These are phyloP conservation scores for Ranitomeya variabilis DNA, from an alignment of 2,113 vertebrate species.

Conservation along the genomic window DNA sequence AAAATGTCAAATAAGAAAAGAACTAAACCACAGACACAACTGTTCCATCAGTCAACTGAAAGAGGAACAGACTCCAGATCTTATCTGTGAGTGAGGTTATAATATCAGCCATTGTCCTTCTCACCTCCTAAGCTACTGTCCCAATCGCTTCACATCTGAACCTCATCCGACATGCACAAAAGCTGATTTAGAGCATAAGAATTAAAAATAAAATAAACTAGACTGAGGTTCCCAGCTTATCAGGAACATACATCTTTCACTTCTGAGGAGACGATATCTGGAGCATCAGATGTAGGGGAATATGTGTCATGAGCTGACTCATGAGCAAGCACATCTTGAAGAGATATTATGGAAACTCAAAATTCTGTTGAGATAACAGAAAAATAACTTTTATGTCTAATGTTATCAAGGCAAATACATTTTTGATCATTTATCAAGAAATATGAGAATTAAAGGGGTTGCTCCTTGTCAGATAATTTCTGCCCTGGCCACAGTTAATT, in stretches of 20 bases:
- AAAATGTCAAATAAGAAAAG: constrained; percentile 56
- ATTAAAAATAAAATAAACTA: not conserved
- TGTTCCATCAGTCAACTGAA: constrained; percentile 64
- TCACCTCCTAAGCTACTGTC: constrained; percentile 47
- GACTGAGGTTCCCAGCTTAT: constrained; percentile 36
- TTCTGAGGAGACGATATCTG: constrained; percentile 34
- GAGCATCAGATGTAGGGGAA: constrained; percentile 30
- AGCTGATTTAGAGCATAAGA: constrained; percentile 32
- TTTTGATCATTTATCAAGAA: not conserved
- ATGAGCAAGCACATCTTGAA: constrained; percentile 22
- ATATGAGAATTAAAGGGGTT: too few relatives aligned
- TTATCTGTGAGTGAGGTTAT: constrained; percentile 62
- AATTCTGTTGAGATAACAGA: constrained; percentile 15
- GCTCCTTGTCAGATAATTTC: too few relatives aligned
- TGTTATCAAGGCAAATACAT: not conserved
- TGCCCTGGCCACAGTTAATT: too few relatives aligned
- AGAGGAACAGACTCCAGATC: constrained; percentile 67
- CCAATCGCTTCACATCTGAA: constrained; percentile 46
- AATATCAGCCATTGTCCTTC: constrained; percentile 42
- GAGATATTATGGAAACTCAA: constrained; percentile 32
- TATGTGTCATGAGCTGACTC: constrained; percentile 3
- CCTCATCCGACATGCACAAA: constrained; percentile 32
- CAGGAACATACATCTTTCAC: constrained; percentile 39
- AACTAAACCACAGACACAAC: constrained; percentile 58
- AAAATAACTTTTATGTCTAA: not conserved